Percentiles rank a stretch among this genome's conserved stretches.
Conservation (phyloP, 1,140 invertebrate genomes). For the Eubasilissa regina region DNA sequence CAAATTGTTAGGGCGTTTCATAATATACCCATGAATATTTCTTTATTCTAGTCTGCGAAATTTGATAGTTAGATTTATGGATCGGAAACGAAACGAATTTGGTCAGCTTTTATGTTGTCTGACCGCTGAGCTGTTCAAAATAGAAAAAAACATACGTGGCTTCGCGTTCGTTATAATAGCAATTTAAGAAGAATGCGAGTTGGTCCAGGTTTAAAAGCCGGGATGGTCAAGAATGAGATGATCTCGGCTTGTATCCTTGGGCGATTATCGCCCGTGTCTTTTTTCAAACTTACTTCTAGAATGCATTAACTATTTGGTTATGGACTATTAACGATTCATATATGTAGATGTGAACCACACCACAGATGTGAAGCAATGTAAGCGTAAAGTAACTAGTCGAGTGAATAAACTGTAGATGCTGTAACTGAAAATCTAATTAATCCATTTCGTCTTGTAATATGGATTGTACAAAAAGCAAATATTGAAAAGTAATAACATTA, state of each 20-base stretch:
- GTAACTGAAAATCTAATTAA: too few species aligned
- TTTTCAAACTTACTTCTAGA: background rate
- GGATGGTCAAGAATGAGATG: background rate
- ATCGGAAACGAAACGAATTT: slow-evolving; percentile 18
- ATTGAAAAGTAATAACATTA: too few species aligned
- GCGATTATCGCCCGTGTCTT: background rate
- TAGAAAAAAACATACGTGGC: slow-evolving; percentile 15
- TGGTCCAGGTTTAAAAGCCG: slow-evolving; percentile 7
- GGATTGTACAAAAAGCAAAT: too few species aligned
- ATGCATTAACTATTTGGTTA: too few species aligned
- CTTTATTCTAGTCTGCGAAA: background rate
- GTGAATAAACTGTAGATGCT: too few species aligned
- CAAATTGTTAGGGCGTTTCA: too few species aligned
- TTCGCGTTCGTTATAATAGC: slow-evolving; percentile 44
- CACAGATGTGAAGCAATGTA: too few species aligned
- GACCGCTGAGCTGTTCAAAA: slow-evolving; percentile 11
- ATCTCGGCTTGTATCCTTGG: background rate
- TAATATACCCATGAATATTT: too few species aligned
- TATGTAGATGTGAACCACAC: too few species aligned
- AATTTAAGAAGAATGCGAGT: slow-evolving; percentile 45
- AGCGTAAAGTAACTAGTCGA: too few species aligned
- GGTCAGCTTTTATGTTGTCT: slow-evolving; percentile 24
- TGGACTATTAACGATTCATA: too few species aligned
- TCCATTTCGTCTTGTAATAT: too few species aligned
- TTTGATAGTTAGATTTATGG: background rate